Base-by-base conservation (phyloP, 1,140 invertebrate genomes). In the Sogatella furcifera region DNA sequence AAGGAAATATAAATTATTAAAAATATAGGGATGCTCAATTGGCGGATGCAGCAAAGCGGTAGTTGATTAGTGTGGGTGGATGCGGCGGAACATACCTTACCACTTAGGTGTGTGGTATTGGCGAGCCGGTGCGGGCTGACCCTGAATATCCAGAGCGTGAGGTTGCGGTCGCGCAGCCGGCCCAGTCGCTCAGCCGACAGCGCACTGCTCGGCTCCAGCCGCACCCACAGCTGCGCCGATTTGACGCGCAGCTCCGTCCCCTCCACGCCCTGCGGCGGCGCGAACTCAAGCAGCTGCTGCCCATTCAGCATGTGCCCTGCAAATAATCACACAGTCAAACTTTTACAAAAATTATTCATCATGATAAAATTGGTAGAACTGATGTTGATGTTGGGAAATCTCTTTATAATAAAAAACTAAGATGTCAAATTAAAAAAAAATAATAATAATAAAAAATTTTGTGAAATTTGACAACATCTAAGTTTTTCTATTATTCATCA, bases 281-380 rank as follows among this genome's bases (percentile, higher is more conserved):
- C 82, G 74, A 95, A 93, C 72, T 93, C 89, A 55, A 94, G 77
- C 57, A 93, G 77, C 24, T 85, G 83, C 70, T 93, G 90, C 6
- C 88, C 86, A 71, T 92, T 92, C 61, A 90, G 74, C 66, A 82
- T 82, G 63, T 82, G 80, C 69, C 90, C 90, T 92, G 77, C 54
- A 78, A 79, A 14, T 24, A 22, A 60, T 52, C 24, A 2, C 38
- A 46, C 49, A 24, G 1, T 22, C 24, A 28, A 28, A 2, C 24
- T 28, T 28, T 28, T 28, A 22, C 22, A 19, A 2, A n/a, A n/a
- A n/a, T n/a, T n/a, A n/a, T n/a, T n/a, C n/a, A n/a, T n/a, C n/a
- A n/a, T n/a, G n/a, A n/a, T n/a, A n/a, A n/a, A n/a, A n/a, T n/a
- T n/a, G n/a, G n/a, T n/a, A n/a, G n/a, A n/a, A n/a, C n/a, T n/a